phyloP scores from a whole-genome alignment of 2,113 vertebrate species.

The Sinosuthora webbiana region DNA sequence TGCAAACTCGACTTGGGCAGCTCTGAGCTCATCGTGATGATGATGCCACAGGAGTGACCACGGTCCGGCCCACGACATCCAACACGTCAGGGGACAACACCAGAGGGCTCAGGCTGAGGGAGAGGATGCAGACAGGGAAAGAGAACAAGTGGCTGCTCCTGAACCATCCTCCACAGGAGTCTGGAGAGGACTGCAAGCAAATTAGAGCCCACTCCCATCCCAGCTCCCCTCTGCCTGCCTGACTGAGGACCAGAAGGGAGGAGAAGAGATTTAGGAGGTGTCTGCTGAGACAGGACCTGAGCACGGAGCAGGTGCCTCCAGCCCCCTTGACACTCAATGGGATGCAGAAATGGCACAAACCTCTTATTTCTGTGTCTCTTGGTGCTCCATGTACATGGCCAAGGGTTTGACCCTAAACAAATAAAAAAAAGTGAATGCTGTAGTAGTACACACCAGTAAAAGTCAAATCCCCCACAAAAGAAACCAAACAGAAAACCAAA shows the following conservation, averaged over 20 bases:
- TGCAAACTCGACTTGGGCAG: neutral
- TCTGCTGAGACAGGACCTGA: neutral
- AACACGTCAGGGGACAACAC: fast-evolving
- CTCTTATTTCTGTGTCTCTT: constrained; percentile 49
- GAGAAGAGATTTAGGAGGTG: neutral
- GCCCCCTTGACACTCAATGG: neutral
- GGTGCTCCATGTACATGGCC: constrained; percentile 24
- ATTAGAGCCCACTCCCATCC: neutral
- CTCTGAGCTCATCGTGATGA: neutral
- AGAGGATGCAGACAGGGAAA: neutral
- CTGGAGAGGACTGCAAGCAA: neutral
- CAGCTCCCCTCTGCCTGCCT: neutral
- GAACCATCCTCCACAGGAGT: neutral
- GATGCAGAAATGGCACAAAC: constrained; percentile 44
- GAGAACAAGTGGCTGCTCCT: neutral
- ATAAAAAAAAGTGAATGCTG: constrained; percentile 32
- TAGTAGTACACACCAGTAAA: neutral
- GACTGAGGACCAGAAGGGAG: neutral
- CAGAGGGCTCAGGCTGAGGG: neutral
- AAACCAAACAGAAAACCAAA: neutral
- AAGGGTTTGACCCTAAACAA: constrained; percentile 50
- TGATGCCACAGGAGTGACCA: neutral
- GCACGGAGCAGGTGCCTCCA: neutral
- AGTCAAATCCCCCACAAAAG: fast-evolving
- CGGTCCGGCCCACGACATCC: fast-evolving